Percentiles rank a stretch among this genome's conserved stretches.
These are phyloP conservation scores for Dreissena rostriformis DNA, from an alignment of 1,140 invertebrate genomes.

Conservation along the genomic window DNA sequence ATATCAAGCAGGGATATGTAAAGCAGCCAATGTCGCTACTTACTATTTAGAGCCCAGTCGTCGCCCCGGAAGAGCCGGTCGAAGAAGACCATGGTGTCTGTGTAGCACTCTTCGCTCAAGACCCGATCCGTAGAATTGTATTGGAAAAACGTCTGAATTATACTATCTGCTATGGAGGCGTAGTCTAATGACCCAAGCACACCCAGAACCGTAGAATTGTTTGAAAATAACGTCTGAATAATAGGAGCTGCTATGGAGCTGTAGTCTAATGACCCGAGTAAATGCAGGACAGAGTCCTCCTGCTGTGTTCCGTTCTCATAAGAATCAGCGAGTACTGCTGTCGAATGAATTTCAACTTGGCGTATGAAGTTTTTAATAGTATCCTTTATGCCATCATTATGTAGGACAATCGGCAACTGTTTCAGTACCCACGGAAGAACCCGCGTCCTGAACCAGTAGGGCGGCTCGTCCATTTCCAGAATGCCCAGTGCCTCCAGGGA, in stretches of 20 bases:
- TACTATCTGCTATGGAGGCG: slow-evolving; percentile 6
- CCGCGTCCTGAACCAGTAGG: background rate
- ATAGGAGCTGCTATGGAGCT: background rate
- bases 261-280: slow-evolving; percentile 26
- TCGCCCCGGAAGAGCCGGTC: slow-evolving; percentile 37
- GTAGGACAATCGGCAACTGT: slow-evolving; percentile 29
- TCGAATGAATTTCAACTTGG: slow-evolving; percentile 24
- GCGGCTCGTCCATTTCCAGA: slow-evolving; percentile 27
- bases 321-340: background rate
- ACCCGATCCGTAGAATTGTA: slow-evolving; percentile 40
- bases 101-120: slow-evolving; percentile 37
- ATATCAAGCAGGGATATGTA: too few species aligned
- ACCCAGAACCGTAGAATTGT: background rate
- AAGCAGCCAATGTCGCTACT: background rate
- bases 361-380: slow-evolving; percentile 30
- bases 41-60: slow-evolving; percentile 52
- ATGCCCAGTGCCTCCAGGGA: slow-evolving; percentile 22
- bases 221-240: background rate
- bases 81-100: slow-evolving; percentile 45
- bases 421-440: slow-evolving; percentile 36
- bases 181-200: slow-evolving; percentile 26
- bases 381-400: slow-evolving; percentile 31
- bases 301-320: background rate
- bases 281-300: slow-evolving; percentile 15
- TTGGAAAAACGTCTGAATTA: slow-evolving; percentile 5